Evolutionary conservation across 2,797 vertebrate genomes (phyloP).

Genomic region (Morelia viridis): DNA sequence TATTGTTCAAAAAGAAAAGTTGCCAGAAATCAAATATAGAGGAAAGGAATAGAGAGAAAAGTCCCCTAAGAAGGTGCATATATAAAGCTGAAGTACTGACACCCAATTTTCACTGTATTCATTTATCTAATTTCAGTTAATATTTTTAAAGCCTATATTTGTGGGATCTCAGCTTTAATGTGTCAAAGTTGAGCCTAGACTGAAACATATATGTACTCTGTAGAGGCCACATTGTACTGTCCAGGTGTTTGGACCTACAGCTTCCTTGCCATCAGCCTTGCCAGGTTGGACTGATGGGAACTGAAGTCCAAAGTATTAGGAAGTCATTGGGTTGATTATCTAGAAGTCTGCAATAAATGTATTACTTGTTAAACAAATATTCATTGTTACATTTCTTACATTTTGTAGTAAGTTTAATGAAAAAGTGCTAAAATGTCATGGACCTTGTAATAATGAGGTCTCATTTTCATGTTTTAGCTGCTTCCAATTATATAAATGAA

Average conservation of each 20-base stretch:
- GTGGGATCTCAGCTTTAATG: not conserved
- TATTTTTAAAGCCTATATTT: slow-evolving; percentile 1
- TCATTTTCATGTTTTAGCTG: not conserved
- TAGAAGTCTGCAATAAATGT: not conserved
- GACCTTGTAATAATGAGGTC: not conserved
- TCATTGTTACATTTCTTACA: not conserved
- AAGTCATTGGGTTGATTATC: not conserved
- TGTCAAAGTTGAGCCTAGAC: not conserved
- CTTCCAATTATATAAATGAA: slow-evolving; percentile 10
- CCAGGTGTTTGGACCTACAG: not conserved
- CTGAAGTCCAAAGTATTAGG: not conserved
- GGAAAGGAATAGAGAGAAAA: not conserved
- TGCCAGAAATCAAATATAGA: not conserved
- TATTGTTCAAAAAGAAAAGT: not conserved
- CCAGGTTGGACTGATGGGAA: not conserved
- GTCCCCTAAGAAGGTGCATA: not conserved
- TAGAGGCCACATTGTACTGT: not conserved
- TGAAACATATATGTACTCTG: not conserved
- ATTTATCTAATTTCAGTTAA: not conserved
- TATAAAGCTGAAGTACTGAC: not conserved
- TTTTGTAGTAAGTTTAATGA: slow-evolving; percentile 15
- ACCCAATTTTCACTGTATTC: not conserved
- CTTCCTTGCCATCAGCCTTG: not conserved
- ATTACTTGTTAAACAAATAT: not conserved
- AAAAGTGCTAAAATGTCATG: slow-evolving; percentile 24